These are phyloP conservation scores for Pelodytes ibericus DNA, from an alignment of 2,797 vertebrate genomes.

Conservation along the genomic window DNA sequence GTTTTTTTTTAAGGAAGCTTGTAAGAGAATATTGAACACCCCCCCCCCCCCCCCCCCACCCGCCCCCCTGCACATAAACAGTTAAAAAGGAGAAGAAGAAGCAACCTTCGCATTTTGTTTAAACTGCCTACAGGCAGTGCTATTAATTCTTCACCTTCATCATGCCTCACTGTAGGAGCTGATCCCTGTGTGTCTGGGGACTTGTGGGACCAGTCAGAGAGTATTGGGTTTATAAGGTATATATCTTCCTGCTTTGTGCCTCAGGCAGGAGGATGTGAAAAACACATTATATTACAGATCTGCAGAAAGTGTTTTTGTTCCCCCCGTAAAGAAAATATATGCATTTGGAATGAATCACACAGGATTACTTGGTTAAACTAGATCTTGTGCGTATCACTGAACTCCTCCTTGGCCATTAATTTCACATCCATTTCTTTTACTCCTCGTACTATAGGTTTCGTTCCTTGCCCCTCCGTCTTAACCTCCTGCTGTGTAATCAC, in stretches of 20 bases:
- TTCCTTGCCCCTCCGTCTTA: slow-evolving; percentile 32
- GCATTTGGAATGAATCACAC: slow-evolving; percentile 27
- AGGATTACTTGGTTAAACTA: slow-evolving; percentile 27
- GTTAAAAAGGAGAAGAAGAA: slow-evolving; percentile 9
- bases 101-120: not conserved
- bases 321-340: slow-evolving; percentile 33
- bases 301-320: slow-evolving; percentile 17
- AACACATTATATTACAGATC: slow-evolving; percentile 29
- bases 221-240: slow-evolving; percentile 36
- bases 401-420: slow-evolving; percentile 43
- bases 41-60: no score
- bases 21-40: no score
- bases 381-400: slow-evolving; percentile 15
- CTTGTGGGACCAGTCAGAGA: slow-evolving; percentile 27
- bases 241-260: slow-evolving; percentile 43
- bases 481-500: slow-evolving; percentile 49
- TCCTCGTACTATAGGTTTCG: slow-evolving; percentile 2
- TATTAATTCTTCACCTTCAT: slow-evolving; percentile 48
- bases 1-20: no score
- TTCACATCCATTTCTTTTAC: slow-evolving; percentile 38
- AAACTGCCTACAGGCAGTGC: slow-evolving; percentile 24
- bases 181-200: slow-evolving; percentile 39
- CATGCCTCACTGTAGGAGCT: slow-evolving; percentile 31
- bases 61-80: not conserved
- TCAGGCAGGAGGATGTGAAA: slow-evolving; percentile 26